These are phyloP conservation scores for Philonicus albiceps DNA, from an alignment of 2,888 invertebrate species.

Conservation along the genomic window DNA sequence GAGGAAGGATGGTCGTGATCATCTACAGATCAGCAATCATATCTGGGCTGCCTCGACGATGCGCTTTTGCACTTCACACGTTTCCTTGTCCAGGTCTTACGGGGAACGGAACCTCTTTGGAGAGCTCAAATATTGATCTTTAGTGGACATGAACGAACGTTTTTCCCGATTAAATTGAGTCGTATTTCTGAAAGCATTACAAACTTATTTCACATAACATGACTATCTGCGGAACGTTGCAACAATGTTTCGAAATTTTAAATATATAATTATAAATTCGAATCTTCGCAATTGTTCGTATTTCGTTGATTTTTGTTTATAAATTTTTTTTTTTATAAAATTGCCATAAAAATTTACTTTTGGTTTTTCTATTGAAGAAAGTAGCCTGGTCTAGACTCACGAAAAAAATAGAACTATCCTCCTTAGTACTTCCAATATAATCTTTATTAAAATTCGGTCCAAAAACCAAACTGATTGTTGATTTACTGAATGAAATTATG, in stretches of 20 bases:
- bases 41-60: not conserved
- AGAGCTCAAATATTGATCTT: not conserved
- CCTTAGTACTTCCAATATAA: no score
- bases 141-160: not conserved
- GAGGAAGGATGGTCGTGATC: conserved; percentile 13
- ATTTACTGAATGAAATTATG: no score
- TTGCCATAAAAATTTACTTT: no score
- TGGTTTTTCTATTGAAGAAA: no score
- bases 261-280: no score
- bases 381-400: no score
- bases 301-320: no score
- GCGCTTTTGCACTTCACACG: not conserved
- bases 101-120: not conserved
- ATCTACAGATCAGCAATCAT: not conserved
- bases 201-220: not conserved
- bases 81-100: not conserved
- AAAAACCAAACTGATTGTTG: no score
- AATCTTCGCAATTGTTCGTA: no score
- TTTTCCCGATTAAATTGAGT: not conserved
- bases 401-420: no score
- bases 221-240: not conserved
- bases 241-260: not conserved
- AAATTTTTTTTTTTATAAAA: no score
- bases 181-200: not conserved
- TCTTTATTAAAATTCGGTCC: no score